Evolutionary conservation across 2,888 invertebrate genomes (phyloP).

Genomic region (Conistra vaccinii): DNA sequence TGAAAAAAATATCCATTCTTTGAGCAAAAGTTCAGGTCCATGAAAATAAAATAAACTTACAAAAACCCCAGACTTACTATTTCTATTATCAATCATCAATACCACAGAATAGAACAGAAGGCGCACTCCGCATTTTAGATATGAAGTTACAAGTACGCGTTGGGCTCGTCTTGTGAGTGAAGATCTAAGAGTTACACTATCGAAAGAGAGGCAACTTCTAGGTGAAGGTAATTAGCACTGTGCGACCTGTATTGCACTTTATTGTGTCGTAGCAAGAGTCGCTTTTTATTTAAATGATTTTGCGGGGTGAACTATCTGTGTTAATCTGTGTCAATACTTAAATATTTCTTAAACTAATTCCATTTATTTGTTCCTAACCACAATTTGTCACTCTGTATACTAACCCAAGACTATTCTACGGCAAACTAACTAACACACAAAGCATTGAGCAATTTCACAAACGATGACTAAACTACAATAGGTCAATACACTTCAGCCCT

Average conservation of each 20-base stretch:
- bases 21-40: slow-evolving; percentile 46
- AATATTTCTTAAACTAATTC: slow-evolving; percentile 9
- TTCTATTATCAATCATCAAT: slow-evolving; percentile 5
- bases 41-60: slow-evolving; percentile 12
- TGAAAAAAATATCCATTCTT: background rate
- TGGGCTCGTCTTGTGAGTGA: too few species aligned
- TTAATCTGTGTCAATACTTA: slow-evolving; percentile 2
- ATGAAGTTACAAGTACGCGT: too few species aligned
- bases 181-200: too few species aligned
- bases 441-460: slow-evolving; percentile 53
- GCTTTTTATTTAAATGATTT: too few species aligned
- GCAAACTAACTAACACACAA: slow-evolving; percentile 35
- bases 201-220: too few species aligned
- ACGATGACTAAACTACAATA: slow-evolving; percentile 10
- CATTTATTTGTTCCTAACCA: slow-evolving; percentile 10
- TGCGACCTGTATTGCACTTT: too few species aligned
- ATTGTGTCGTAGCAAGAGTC: too few species aligned
- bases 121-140: too few species aligned
- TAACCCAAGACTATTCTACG: slow-evolving; percentile 46
- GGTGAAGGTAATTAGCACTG: too few species aligned
- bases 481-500: slow-evolving; percentile 90
- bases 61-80: slow-evolving; percentile 15
- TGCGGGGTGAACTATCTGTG: too few species aligned
- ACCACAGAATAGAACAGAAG: too few species aligned
- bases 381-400: slow-evolving; percentile 6